Conservation (phyloP, 2,888 invertebrate species). For the Glyphotaelius pellucidus region DNA sequence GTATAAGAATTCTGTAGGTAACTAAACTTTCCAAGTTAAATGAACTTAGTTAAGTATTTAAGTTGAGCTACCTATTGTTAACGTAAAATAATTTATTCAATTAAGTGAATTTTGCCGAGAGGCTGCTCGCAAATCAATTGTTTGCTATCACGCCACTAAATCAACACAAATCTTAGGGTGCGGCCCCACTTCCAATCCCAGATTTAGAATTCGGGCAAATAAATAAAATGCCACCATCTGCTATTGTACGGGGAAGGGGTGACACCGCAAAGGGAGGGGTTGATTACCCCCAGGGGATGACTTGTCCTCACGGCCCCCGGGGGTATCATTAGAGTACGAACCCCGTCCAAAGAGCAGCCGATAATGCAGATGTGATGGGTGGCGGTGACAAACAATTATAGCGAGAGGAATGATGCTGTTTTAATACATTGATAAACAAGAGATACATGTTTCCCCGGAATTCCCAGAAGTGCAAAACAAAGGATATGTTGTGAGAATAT, state of each 20-base stretch:
- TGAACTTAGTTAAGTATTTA: background rate
- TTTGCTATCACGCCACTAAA: slow-evolving; percentile 14
- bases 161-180: slow-evolving; percentile 63
- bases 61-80: background rate
- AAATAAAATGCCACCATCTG: slow-evolving; percentile 66
- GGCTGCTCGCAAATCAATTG: background rate
- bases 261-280: slow-evolving; percentile 48
- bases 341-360: slow-evolving; percentile 6
- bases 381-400: slow-evolving; percentile 34
- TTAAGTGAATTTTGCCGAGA: background rate
- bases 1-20: too few species aligned
- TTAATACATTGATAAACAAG: background rate
- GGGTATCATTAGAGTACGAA: slow-evolving; percentile 19
- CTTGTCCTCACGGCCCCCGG: slow-evolving; percentile 23
- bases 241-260: slow-evolving; percentile 52
- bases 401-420: background rate
- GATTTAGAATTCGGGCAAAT: slow-evolving; percentile 58
- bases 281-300: slow-evolving; percentile 59
- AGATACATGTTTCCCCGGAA: background rate
- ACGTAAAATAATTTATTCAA: background rate
- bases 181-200: slow-evolving; percentile 61
- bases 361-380: slow-evolving; percentile 45
- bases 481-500: background rate
- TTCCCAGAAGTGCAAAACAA: background rate
- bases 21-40: too few species aligned